Evolutionary conservation across 1,140 invertebrate species (phyloP), one percentile per base, ranked within the genome.

Genomic region (Drosophila murphyi): DNA sequence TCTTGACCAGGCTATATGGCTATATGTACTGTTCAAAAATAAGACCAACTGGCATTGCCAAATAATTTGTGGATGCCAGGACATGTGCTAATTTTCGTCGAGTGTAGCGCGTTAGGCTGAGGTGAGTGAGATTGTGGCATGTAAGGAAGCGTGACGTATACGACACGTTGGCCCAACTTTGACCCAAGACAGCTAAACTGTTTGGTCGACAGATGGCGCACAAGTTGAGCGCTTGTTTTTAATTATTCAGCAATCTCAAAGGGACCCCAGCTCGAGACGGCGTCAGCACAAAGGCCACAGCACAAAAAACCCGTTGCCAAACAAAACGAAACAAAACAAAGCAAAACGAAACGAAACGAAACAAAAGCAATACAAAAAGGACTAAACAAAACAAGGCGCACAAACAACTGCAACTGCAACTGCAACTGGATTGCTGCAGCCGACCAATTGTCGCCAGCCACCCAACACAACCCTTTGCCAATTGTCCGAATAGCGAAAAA

Each of bases 171-270:
- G 77, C 69, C 82, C 78, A 83, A 88, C 83, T 87, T 88, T 88
- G 83, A 88, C 82, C 80, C 83, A 82, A 76, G 76, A 65, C 76
- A 77, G 83, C 80, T 78, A 88, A 87, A 82, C 80, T 88, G 80
- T 83, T 87, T 88, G 76, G 76, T 64, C 70, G 80, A 89, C 85
- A 89, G 76, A 72, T 87, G 80, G 80, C 70, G 62, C 80, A 69
- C 80, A 83, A 89, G 80, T 87, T 78, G 76, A 64, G 76, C 83
- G 68, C 51, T 75, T 61, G 54, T 56, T 80, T 87, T 88, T 89
- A 88, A 88, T 88, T 89, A 88, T 88, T 88, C 80, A 83, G 31
- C 82, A 72, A 81, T 79, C 82, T 87, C 63, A 76, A 71, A 71
- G 68, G 54, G 65, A 39, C 10, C 20, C 10, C 35, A 62, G 10